phyloP scores from a whole-genome alignment of 2,797 vertebrate genomes.

The Enteromius mattozi region DNA sequence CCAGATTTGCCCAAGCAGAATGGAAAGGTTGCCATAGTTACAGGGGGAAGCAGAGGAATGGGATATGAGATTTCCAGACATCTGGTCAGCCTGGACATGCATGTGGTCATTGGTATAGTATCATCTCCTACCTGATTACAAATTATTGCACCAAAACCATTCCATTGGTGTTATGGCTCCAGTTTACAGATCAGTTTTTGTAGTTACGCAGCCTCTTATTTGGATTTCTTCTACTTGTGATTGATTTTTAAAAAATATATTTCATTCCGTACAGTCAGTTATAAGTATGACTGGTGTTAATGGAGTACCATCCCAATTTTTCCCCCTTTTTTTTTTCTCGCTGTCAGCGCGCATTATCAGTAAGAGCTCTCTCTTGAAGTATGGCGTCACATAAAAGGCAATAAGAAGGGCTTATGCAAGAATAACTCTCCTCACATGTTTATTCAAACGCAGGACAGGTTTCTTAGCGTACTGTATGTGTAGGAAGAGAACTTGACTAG shows the following conservation, averaged over 20 bases:
- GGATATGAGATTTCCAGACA: slow-evolving; percentile 85
- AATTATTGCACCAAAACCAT: slow-evolving; percentile 7
- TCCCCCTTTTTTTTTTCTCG: background rate
- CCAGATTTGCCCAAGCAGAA: slow-evolving; percentile 84
- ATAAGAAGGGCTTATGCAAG: slow-evolving; percentile 31
- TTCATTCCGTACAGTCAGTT: background rate
- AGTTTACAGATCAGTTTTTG: background rate
- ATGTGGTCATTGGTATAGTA: slow-evolving; percentile 88
- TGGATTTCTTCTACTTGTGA: background rate
- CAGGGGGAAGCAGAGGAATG: slow-evolving; percentile 90
- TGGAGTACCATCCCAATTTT: background rate
- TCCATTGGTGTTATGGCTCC: background rate
- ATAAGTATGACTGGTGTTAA: background rate
- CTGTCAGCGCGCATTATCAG: slow-evolving; percentile 14
- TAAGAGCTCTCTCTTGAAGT: slow-evolving; percentile 6
- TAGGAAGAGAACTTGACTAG: background rate
- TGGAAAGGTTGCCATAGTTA: slow-evolving; percentile 91
- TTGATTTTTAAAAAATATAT: background rate
- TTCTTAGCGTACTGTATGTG: slow-evolving; percentile 11
- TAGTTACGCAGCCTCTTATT: background rate
- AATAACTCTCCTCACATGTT: slow-evolving; percentile 5
- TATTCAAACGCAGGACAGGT: slow-evolving; percentile 37
- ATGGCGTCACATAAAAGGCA: slow-evolving; percentile 20
- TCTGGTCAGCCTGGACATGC: slow-evolving; percentile 89
- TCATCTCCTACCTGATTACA: slow-evolving; percentile 21